Evolutionary conservation across 1,140 invertebrate genomes (phyloP).

Genomic region (Condylostylus longicornis): DNA sequence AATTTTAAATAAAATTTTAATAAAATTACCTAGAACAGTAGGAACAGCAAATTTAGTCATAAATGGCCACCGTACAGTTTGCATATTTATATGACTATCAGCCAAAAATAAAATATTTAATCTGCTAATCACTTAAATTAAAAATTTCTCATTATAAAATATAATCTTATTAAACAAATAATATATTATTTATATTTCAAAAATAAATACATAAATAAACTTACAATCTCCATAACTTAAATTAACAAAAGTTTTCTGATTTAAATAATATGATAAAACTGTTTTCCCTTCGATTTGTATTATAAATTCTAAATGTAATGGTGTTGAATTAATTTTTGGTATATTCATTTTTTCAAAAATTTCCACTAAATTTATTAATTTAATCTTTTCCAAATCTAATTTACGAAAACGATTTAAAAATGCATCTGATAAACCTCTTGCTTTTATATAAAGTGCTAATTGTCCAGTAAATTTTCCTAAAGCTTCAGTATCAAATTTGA

Average conservation of each 20-base stretch:
- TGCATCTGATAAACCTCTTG: slow-evolving; percentile 34
- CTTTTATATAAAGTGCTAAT: slow-evolving; percentile 40
- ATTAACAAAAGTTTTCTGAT: slow-evolving; percentile 37
- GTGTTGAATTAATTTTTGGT: slow-evolving; percentile 30
- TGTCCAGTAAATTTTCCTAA: slow-evolving; percentile 39
- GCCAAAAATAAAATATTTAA: slow-evolving; percentile 19
- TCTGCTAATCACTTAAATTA: slow-evolving; percentile 17
- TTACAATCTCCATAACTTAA: slow-evolving; percentile 29
- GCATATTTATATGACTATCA: slow-evolving; percentile 29
- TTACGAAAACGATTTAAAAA: slow-evolving; percentile 26
- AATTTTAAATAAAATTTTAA: no score
- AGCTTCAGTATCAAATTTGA: slow-evolving; percentile 43
- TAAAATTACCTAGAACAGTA: slow-evolving; percentile 37
- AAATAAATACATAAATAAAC: slow-evolving; percentile 17
- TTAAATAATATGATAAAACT: slow-evolving; percentile 41
- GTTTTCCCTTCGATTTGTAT: slow-evolving; percentile 41
- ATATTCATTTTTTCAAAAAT: slow-evolving; percentile 37
- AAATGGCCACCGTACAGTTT: slow-evolving; percentile 27
- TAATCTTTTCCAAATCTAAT: slow-evolving; percentile 30
- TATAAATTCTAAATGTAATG: slow-evolving; percentile 41
- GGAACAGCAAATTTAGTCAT: slow-evolving; percentile 35
- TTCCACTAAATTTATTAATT: slow-evolving; percentile 33
- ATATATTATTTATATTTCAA: neutral
- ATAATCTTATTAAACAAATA: neutral
- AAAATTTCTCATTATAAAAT: neutral